A percentile compares a stretch with the other conserved stretches of the same genome.
phyloP scores from a whole-genome alignment of 1,140 invertebrate species.

The Monomorium pharaonis region DNA sequence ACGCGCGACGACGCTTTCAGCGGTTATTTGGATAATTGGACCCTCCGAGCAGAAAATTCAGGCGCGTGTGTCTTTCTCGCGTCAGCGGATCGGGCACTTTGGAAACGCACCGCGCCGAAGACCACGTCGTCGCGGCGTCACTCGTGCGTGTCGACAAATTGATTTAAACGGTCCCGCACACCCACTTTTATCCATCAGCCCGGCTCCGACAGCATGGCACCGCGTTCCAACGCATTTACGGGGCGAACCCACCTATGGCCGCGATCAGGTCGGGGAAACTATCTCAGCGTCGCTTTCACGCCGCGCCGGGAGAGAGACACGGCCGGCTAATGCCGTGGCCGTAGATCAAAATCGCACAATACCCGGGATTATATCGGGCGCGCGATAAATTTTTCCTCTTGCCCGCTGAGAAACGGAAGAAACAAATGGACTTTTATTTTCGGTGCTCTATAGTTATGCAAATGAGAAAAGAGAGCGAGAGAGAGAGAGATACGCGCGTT shows the following conservation, averaged over 20 bases:
- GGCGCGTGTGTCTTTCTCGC: conserved; percentile 14
- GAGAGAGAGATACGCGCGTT: not conserved
- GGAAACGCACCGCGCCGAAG: no score
- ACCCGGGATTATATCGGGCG: not conserved
- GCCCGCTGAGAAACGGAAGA: not conserved
- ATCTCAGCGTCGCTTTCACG: conserved; percentile 29
- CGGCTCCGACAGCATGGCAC: conserved; percentile 50
- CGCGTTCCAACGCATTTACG: conserved; percentile 19
- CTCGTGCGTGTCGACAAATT: conserved; percentile 70
- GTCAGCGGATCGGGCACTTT: conserved; percentile 49
- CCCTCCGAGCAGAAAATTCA: not conserved
- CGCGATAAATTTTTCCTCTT: not conserved
- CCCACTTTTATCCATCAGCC: conserved; percentile 52
- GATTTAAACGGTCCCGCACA: conserved; percentile 71
- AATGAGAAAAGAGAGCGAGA: not conserved
- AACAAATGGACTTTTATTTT: conserved; percentile 16
- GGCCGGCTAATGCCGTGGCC: not conserved
- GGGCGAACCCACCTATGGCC: conserved; percentile 11
- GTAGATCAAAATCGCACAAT: conserved; percentile 28
- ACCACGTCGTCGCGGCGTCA: conserved; percentile 31
- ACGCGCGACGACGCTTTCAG: not conserved
- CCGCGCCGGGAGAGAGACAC: not conserved
- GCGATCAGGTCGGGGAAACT: conserved; percentile 8
- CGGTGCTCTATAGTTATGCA: not conserved
- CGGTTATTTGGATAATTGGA: not conserved